These are phyloP conservation scores for Bombylius major DNA, from an alignment of 2,888 invertebrate species.

Conservation along the genomic window DNA sequence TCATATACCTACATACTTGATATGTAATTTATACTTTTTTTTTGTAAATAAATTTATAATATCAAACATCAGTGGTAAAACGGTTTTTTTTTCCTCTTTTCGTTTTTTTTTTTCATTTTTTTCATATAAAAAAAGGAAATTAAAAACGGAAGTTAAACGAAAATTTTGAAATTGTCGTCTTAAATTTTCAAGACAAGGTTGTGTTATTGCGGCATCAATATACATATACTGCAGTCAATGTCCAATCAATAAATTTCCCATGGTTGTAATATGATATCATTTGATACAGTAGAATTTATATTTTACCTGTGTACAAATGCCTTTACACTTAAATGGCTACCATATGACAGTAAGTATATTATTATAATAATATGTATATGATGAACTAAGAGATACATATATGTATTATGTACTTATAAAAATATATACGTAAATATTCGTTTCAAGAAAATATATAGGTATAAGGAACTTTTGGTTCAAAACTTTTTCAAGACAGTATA, in stretches of 20 bases:
- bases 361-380: no score
- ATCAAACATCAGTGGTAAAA: no score
- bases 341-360: neutral
- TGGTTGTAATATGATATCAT: neutral
- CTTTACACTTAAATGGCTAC: neutral
- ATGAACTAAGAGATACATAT: neutral
- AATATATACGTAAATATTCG: no score
- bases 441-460: no score
- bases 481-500: no score
- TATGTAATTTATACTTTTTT: no score
- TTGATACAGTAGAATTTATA: neutral
- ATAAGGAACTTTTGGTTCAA: no score
- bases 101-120: no score
- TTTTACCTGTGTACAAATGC: neutral
- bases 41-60: no score
- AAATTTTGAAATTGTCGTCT: neutral
- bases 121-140: neutral
- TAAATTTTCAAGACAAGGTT: neutral
- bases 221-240: neutral
- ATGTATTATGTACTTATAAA: neutral
- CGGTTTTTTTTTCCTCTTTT: no score
- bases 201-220: neutral
- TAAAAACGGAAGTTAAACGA: neutral
- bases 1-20: no score
- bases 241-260: neutral